phyloP scores from a whole-genome alignment of 2,113 vertebrate species.

The Hypocryptadius cinnamomeus region DNA sequence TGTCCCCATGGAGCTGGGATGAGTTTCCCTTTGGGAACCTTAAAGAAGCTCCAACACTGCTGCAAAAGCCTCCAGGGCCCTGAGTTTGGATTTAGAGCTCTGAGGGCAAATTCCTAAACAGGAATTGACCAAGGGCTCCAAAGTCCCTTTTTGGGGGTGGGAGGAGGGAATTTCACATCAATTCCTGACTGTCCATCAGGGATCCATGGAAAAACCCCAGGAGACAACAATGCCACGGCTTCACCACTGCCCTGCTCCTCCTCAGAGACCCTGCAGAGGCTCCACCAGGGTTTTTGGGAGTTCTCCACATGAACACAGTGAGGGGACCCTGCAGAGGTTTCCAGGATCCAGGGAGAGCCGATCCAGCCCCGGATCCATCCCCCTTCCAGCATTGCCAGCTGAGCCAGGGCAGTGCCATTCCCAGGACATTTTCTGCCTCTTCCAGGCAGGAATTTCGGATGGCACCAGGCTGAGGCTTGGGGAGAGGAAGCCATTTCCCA shows the following conservation, averaged over 20 bases:
- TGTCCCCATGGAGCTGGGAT: accelerated
- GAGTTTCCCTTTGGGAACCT: neutral
- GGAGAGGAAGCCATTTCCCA: neutral
- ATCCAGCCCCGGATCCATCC: accelerated
- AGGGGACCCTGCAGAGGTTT: neutral
- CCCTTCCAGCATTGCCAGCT: neutral
- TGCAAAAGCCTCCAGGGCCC: accelerated
- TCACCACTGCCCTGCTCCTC: neutral
- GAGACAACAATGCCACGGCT: accelerated
- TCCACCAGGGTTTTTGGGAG: accelerated
- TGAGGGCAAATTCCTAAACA: neutral
- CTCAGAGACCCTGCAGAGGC: neutral
- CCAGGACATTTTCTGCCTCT: neutral
- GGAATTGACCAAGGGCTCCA: neutral
- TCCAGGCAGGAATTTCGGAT: neutral
- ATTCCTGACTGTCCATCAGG: accelerated
- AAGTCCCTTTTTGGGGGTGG: neutral
- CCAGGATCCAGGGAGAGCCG: accelerated
- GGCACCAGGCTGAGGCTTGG: neutral
- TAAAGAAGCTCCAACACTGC: neutral
- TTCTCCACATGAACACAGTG: accelerated
- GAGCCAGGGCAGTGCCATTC: neutral
- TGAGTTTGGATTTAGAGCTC: neutral
- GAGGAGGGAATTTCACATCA: neutral
- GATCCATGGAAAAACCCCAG: neutral